Evolutionary conservation across 1,140 invertebrate species (phyloP).

Genomic region (Cylas formicarius): DNA sequence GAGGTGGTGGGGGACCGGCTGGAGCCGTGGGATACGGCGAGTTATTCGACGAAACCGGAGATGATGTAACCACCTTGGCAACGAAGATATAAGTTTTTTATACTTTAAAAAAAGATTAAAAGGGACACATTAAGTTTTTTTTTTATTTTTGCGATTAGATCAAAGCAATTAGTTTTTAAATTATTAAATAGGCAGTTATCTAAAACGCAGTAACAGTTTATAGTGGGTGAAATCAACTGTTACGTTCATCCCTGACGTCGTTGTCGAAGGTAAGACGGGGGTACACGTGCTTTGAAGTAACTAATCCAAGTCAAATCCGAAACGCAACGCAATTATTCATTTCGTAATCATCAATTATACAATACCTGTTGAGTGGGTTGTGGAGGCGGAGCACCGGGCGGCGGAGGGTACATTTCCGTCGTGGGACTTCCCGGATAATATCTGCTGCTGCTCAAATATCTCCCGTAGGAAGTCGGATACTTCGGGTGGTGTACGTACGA

Average conservation of each 20-base stretch:
- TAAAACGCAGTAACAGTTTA: background rate
- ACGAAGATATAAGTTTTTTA: slow-evolving; percentile 1
- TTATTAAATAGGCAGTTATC: background rate
- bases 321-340: too few relatives aligned
- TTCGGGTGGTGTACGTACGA: slow-evolving; percentile 36
- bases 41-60: slow-evolving; percentile 39
- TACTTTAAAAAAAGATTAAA: too few relatives aligned
- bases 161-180: background rate
- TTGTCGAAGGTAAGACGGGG: too few relatives aligned
- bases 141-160: slow-evolving; percentile 8
- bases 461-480: slow-evolving; percentile 41
- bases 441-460: slow-evolving; percentile 28
- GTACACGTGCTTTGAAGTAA: too few relatives aligned
- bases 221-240: too few relatives aligned
- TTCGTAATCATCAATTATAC: too few relatives aligned
- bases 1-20: slow-evolving; percentile 33
- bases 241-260: too few relatives aligned
- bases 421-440: slow-evolving; percentile 40
- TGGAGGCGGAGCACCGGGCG: slow-evolving; percentile 22
- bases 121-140: too few relatives aligned
- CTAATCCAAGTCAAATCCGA: too few relatives aligned
- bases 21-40: slow-evolving; percentile 28
- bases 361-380: slow-evolving; percentile 36
- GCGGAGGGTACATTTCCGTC: slow-evolving; percentile 34
- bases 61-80: slow-evolving; percentile 35